phyloP scores from a whole-genome alignment of 2,888 invertebrate genomes.

The Micropterix aruncella region DNA sequence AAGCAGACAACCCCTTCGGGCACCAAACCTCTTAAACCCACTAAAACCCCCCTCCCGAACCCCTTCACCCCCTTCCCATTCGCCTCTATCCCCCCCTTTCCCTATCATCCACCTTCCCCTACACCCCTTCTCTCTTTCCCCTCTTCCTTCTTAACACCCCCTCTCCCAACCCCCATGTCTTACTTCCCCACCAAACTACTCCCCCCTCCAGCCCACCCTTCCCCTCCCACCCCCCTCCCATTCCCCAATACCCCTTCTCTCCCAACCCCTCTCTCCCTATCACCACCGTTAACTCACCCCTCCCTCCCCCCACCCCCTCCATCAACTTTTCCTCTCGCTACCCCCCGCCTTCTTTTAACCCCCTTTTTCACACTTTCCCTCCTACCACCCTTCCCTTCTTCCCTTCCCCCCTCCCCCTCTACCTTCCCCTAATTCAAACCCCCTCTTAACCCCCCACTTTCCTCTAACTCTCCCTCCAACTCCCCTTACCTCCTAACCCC shows the following conservation, averaged over 20 bases:
- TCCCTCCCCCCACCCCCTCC: not conserved
- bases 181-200: not conserved
- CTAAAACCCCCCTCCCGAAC: not conserved
- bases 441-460: no score
- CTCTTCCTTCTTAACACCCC: not conserved
- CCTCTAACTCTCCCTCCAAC: no score
- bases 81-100: not conserved
- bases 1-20: no score
- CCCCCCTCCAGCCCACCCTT: not conserved
- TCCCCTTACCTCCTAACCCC: no score
- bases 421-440: not conserved
- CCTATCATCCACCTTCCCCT: no score
- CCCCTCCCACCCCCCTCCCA: not conserved
- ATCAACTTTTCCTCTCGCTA: not conserved
- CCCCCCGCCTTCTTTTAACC: not conserved
- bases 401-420: constrained; percentile 1
- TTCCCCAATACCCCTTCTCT: not conserved
- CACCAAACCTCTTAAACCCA: no score
- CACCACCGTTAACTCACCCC: not conserved
- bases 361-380: not conserved
- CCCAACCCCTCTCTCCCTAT: not conserved
- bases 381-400: not conserved
- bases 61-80: not conserved
- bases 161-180: not conserved
- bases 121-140: not conserved